Base-by-base conservation (phyloP, 2,888 invertebrate genomes). In the Himalopsyche kuldschensis region DNA sequence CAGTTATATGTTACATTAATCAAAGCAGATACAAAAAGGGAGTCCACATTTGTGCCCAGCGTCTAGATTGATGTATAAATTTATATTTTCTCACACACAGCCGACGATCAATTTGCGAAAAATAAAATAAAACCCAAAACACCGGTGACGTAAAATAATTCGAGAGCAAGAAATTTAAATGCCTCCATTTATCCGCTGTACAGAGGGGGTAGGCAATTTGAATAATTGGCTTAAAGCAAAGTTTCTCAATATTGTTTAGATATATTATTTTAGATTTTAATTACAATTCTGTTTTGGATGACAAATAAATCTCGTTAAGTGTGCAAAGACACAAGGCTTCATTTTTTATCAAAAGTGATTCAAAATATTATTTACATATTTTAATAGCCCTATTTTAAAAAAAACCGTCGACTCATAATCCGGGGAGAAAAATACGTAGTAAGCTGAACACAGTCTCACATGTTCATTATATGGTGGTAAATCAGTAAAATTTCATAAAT, bases 141-240 rank as follows among this genome's bases (percentile, higher is more conserved):
- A 47, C 78, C 41, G 76, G 82, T 79, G 85, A 82, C 81, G 79
- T 82, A 75, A 77, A 81, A 80, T 84, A 81, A 81, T 78, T 75
- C 69, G 47, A 81, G 78, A 31, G 63, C 80, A 77, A n/a, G 83
- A 76, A 75, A 76, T 75, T 83, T 83, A 80, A 83, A 83, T 77
- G 80, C 69, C 77, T 80, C 46, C 76, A 83, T 83, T 83, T 83
- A 83, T 83, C 77, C 55, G 55, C 55, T 55, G 55, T 55, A 55
- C 24, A 55, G 55, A 55, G 55, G 55, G 55, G 55, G 77, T 32
- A 41, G 78, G 80, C 83, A 63, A 77, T 83, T 83, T 83, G 83
- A 80, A 80, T 83, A 83, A 83, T 83, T 80, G 83, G 83, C 41
- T 41, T 41, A 55, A 5, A 20, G 10, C 20, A 20, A 55, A 20